Evolutionary conservation across 2,888 invertebrate species (phyloP).

Genomic region (Merodon equestris): DNA sequence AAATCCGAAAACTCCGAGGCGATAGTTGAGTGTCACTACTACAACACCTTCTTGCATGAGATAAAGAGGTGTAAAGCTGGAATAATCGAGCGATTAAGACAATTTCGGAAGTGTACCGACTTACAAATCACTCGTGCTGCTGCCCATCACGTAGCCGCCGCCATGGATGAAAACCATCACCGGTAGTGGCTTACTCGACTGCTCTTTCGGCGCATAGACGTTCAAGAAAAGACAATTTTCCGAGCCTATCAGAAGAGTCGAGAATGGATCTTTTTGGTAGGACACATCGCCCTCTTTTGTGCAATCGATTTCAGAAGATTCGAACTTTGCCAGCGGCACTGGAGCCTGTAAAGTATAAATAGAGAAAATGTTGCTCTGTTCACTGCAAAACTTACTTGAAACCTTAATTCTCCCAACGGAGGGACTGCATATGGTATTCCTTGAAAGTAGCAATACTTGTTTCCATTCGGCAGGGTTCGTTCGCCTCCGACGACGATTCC

Average conservation of each 20-base stretch:
- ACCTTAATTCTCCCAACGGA: slow-evolving; percentile 79
- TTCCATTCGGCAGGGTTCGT: slow-evolving; percentile 76
- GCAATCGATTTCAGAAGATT: slow-evolving; percentile 74
- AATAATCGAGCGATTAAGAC: background rate
- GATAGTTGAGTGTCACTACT: slow-evolving; percentile 77
- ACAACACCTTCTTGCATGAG: slow-evolving; percentile 76
- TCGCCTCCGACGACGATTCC: slow-evolving; percentile 80
- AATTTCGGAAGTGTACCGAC: background rate
- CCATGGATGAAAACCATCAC: slow-evolving; percentile 79
- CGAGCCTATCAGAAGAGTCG: slow-evolving; percentile 72
- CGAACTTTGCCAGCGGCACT: slow-evolving; percentile 73
- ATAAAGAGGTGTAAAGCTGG: slow-evolving; percentile 75
- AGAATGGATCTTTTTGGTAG: slow-evolving; percentile 74
- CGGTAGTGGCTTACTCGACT: slow-evolving; percentile 70
- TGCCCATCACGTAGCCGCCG: slow-evolving; percentile 76
- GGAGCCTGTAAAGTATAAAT: slow-evolving; percentile 72
- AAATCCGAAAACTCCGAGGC: slow-evolving; percentile 77
- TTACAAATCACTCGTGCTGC: slow-evolving; percentile 75
- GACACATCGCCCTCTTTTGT: slow-evolving; percentile 73
- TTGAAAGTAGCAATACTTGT: slow-evolving; percentile 79
- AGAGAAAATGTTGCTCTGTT: background rate
- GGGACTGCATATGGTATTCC: slow-evolving; percentile 82
- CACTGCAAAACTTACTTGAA: slow-evolving; percentile 72
- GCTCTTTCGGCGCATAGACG: slow-evolving; percentile 74
- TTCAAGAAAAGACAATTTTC: slow-evolving; percentile 77